phyloP scores from a whole-genome alignment of 2,113 vertebrate genomes.

The Colinus virginianus region DNA sequence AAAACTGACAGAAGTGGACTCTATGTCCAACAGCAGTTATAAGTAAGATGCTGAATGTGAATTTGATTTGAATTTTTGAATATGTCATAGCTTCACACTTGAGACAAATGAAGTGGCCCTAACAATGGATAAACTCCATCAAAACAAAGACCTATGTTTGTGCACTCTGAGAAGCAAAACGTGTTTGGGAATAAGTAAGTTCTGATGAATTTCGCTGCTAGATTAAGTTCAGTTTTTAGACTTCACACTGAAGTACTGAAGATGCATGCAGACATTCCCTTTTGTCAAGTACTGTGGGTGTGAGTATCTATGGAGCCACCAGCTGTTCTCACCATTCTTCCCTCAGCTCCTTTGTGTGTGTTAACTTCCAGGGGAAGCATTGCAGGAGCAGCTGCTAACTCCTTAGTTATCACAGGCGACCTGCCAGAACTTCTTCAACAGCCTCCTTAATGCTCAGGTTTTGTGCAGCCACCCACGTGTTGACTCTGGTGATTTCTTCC shows the following conservation, averaged over 20 bases:
- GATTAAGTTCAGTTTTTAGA: not conserved
- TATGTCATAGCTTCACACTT: not conserved
- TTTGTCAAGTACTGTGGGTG: not conserved
- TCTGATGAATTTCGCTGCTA: not conserved
- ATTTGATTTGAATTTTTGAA: not conserved
- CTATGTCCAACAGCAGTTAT: not conserved
- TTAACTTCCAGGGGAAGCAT: not conserved
- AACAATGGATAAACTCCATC: not conserved
- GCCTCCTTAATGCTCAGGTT: not conserved
- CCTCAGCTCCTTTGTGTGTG: not conserved
- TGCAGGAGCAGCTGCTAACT: slow-evolving; percentile 21
- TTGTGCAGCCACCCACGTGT: not conserved
- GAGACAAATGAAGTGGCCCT: not conserved
- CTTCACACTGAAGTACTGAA: not conserved
- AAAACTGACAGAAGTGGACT: not conserved
- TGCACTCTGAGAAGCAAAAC: not conserved
- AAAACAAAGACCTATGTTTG: not conserved
- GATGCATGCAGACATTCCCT: not conserved
- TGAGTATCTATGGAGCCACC: not conserved
- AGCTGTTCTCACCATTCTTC: slow-evolving; percentile 21
- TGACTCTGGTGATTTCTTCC: not conserved
- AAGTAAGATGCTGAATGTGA: not conserved
- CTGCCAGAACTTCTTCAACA: slow-evolving; percentile 8
- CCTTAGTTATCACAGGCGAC: not conserved
- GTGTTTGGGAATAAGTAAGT: not conserved